A percentile compares a stretch with the other conserved stretches of the same genome.
phyloP scores from a whole-genome alignment of 2,888 invertebrate genomes.

The Melinopterus prodromus region DNA sequence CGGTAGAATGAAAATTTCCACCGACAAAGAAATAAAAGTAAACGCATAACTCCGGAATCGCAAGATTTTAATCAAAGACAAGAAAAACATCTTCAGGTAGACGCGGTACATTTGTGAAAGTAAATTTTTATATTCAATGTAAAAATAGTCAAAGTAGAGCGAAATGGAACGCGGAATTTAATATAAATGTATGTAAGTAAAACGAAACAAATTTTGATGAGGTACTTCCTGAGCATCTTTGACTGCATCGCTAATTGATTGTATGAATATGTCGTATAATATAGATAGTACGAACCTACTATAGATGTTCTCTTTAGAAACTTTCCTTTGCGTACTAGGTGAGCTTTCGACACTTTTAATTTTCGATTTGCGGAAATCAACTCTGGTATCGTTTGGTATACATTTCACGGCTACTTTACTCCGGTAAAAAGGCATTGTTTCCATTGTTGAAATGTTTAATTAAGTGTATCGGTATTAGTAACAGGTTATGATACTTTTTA shows the following conservation, averaged over 20 bases:
- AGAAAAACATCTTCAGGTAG: neutral
- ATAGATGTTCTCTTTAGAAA: neutral
- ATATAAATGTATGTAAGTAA: neutral
- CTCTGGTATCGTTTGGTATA: neutral
- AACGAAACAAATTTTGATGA: neutral
- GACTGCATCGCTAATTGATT: neutral
- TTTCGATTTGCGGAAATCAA: neutral
- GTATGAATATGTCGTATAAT: neutral
- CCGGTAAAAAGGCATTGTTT: neutral
- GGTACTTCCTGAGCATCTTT: neutral
- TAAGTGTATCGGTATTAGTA: neutral
- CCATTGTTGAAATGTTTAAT: neutral
- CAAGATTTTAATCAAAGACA: neutral
- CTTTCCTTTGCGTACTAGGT: neutral
- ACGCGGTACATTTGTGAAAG: neutral
- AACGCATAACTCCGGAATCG: neutral
- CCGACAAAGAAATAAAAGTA: neutral
- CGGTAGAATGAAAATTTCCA: neutral
- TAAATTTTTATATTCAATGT: neutral
- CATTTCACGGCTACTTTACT: neutral
- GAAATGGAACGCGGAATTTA: neutral
- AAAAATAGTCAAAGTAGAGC: neutral
- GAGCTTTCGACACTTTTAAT: slow-evolving; percentile 4
- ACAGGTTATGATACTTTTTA: neutral
- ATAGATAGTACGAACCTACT: neutral